phyloP scores from a whole-genome alignment of 2,113 vertebrate species.

The Prolemur simus region DNA sequence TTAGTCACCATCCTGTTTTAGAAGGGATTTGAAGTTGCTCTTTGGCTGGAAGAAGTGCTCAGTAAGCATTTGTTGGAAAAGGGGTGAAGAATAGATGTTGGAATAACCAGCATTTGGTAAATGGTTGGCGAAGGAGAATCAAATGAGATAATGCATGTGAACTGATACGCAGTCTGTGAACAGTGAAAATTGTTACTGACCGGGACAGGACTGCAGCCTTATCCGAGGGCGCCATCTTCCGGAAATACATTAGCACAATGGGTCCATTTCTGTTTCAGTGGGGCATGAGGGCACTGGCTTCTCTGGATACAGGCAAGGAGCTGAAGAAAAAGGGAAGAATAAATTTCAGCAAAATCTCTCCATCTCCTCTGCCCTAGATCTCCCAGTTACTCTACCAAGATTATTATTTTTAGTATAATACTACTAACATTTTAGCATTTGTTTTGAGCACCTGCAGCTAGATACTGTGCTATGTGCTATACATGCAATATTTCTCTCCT shows the following conservation, averaged over 20 bases:
- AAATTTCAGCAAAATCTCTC: neutral
- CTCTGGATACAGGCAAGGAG: neutral
- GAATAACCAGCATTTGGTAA: neutral
- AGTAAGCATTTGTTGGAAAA: neutral
- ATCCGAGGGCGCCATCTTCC: conserved; percentile 54
- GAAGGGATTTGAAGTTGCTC: conserved; percentile 1
- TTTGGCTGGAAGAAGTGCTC: neutral
- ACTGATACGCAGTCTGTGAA: neutral
- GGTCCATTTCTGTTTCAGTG: neutral
- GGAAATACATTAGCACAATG: neutral
- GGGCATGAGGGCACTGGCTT: accelerated
- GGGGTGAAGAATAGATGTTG: neutral
- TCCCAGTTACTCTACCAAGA: neutral
- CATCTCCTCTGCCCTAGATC: neutral
- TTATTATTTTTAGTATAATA: neutral
- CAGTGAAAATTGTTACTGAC: neutral
- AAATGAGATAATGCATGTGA: neutral
- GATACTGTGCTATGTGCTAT: neutral
- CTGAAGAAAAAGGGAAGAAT: neutral
- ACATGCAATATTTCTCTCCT: neutral
- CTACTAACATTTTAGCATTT: neutral
- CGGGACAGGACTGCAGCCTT: neutral
- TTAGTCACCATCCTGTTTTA: neutral
- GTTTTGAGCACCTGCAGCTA: neutral
- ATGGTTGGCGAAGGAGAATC: neutral